Evolutionary conservation across 2,888 invertebrate genomes (phyloP), one percentile per base, ranked within the genome.

Genomic region (Gryllus longicercus): DNA sequence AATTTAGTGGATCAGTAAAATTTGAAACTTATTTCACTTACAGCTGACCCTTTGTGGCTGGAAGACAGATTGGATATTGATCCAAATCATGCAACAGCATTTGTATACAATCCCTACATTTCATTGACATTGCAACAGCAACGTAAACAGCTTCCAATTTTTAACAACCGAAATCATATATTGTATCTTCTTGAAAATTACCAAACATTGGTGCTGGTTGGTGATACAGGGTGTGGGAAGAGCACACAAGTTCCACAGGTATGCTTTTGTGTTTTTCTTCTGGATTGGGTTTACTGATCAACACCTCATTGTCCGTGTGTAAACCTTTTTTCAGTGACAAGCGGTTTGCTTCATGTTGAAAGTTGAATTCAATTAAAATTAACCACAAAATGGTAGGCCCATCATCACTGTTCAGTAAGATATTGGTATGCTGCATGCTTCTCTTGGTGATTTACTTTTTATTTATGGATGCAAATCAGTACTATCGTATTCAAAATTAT

Each of bases 211-310:
- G 92, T 99, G 79, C 88, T 96, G 80, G 92, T 95, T 75, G 99
- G 99, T 2, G 98, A 99, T 87, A 98, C 98, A 3, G 99, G 99
- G 50, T 96, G 95, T 84, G 98, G 98, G 63, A 96, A 99, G 88
- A 97, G 97, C 85, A 98, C 98, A 0, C 98, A 98, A 89, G 92
- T 98, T 82, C 96, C 97, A 78, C 96, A 96, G 92, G 96, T 96
- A 88, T 88, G 89, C 86, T 80, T n/a, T 76, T 76, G 18, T 2
- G n/a, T 11, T 50, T 74, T 74, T 18, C 38, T 38, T 38, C 38
- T 38, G 38, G 38, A 38, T 38, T 38, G 5, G 38, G 38, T 23
- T 2, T n/a, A 25, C 23, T 25, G 38, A 75, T 75, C 14, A 18
- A 11, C 74, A 2, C 23, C 23, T 21, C 74, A 74, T 74, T 74